Percentiles rank a stretch among this genome's conserved stretches.
Evolutionary conservation across 2,888 invertebrate species (phyloP).

Genomic region (Noctua janthina): DNA sequence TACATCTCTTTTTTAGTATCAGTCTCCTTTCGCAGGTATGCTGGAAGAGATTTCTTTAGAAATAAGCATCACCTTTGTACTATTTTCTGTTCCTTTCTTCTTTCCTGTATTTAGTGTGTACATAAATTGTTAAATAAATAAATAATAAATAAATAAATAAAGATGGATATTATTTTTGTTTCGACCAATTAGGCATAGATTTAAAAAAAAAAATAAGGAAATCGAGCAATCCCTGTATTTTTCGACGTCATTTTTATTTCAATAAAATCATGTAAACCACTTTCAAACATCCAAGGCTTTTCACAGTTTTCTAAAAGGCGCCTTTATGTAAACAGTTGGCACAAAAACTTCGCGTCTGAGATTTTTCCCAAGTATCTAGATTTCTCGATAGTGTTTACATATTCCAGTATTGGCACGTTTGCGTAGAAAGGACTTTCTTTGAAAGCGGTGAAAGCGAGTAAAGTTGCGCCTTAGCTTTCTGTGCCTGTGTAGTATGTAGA

Average conservation of each 20-base stretch:
- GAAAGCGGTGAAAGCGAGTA: conserved; percentile 54
- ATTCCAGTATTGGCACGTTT: conserved; percentile 53
- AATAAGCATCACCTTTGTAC: too few relatives aligned
- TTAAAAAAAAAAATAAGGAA: too few relatives aligned
- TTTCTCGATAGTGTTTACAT: conserved; percentile 47
- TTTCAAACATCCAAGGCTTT: not conserved
- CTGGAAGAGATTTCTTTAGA: too few relatives aligned
- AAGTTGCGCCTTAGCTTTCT: conserved; percentile 28
- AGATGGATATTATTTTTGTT: not conserved
- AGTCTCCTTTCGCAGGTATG: too few relatives aligned
- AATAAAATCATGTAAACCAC: not conserved
- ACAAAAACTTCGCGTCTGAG: not conserved
- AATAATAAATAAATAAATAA: not conserved
- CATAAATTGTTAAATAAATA: too few relatives aligned
- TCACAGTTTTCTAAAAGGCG: not conserved
- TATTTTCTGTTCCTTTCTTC: too few relatives aligned
- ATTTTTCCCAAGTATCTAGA: conserved; percentile 29
- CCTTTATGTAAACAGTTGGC: not conserved
- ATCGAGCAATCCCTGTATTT: not conserved
- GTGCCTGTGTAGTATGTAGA: not conserved
- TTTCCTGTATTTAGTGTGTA: too few relatives aligned
- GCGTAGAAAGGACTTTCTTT: conserved; percentile 46
- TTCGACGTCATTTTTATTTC: not conserved
- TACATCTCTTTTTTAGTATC: too few relatives aligned
- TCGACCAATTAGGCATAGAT: not conserved